phyloP scores from a whole-genome alignment of 2,888 invertebrate species.

The Cosmorhoe ocellata region DNA sequence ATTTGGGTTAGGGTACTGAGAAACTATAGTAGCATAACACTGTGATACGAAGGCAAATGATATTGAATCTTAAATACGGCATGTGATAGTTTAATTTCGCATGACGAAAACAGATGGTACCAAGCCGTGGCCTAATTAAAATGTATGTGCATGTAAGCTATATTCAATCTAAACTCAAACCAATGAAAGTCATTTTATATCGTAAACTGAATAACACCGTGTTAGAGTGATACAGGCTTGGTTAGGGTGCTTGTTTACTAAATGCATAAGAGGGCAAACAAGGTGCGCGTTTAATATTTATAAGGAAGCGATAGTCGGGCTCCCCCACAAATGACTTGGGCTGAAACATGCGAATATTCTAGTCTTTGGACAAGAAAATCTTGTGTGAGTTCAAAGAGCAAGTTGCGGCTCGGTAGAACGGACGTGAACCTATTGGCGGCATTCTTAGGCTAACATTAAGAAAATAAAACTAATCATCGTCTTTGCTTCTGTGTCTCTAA shows the following conservation, averaged over 20 bases:
- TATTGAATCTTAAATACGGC: neutral
- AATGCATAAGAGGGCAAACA: slow-evolving; percentile 51
- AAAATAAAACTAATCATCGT: no score
- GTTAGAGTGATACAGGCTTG: slow-evolving; percentile 5
- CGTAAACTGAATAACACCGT: neutral
- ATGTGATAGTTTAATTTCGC: neutral
- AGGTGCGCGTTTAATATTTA: slow-evolving; percentile 52
- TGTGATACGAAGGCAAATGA: neutral
- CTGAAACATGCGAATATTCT: neutral
- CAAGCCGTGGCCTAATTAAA: neutral
- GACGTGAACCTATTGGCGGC: no score
- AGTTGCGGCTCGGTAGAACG: no score
- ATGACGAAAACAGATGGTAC: neutral
- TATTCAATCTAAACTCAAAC: neutral
- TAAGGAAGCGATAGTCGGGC: slow-evolving; percentile 42
- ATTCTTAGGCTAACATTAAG: no score
- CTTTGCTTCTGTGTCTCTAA: no score
- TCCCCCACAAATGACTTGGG: slow-evolving; percentile 29
- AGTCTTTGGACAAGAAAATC: slow-evolving; percentile 4
- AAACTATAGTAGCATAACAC: neutral
- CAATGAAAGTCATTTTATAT: slow-evolving; percentile 12
- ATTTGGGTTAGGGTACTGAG: neutral
- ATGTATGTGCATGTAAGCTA: slow-evolving; percentile 6
- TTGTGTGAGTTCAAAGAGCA: neutral
- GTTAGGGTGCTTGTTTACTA: slow-evolving; percentile 43